Conservation (phyloP, 1,140 invertebrate genomes). For the Drosophila novamexicana region DNA sequence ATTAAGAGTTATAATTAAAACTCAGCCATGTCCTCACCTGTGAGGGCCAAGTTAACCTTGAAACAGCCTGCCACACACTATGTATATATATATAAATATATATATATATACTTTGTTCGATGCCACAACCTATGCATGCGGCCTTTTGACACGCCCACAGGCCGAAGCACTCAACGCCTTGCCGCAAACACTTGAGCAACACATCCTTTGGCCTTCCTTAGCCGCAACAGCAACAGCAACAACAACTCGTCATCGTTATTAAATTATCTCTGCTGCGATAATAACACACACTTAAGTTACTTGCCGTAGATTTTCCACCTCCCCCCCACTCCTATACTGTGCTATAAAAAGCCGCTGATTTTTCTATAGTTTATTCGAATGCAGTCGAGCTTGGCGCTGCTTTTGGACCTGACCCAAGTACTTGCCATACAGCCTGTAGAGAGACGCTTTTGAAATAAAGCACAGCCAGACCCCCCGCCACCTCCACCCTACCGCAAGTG, state of each 20-base stretch:
- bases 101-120: constrained; percentile 8
- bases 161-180: constrained; percentile 66
- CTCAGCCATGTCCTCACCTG: constrained; percentile 11
- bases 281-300: constrained; percentile 75
- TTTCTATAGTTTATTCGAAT: constrained; percentile 82
- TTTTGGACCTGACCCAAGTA: constrained; percentile 67
- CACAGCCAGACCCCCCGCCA: background rate
- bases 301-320: constrained; percentile 30
- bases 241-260: constrained; percentile 65
- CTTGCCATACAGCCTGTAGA: constrained; percentile 39
- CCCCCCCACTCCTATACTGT: background rate
- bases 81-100: background rate
- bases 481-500: constrained; percentile 48
- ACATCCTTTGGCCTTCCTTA: constrained; percentile 70
- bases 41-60: constrained; percentile 29
- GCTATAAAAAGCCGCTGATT: constrained; percentile 80
- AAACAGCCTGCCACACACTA: constrained; percentile 11
- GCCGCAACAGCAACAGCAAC: constrained; percentile 24
- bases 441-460: constrained; percentile 41
- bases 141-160: constrained; percentile 33
- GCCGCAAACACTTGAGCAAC: constrained; percentile 70
- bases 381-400: constrained; percentile 69
- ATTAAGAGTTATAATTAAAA: constrained; percentile 22
- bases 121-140: constrained; percentile 9
- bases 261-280: constrained; percentile 82